Evolutionary conservation across 2,113 vertebrate genomes (phyloP), one percentile per base, ranked within the genome.

Genomic region (Centropristis striata): DNA sequence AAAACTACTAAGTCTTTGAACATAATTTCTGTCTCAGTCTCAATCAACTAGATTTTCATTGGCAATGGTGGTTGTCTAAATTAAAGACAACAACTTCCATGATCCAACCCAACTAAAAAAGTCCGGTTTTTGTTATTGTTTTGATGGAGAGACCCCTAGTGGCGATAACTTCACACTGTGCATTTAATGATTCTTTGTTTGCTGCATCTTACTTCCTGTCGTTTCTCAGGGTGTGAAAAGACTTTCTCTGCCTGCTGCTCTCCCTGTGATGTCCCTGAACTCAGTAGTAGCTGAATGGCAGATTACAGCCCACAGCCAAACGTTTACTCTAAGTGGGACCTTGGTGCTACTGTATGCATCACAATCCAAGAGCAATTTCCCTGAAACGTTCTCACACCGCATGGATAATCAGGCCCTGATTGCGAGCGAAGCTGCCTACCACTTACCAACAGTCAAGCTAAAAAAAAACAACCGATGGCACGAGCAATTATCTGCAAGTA

Each of bases 331-430:
- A 21, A 81, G 28, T 49, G 74, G 42, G 49, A 61, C 67, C 54
- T 65, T 13, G 36, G 55, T 59, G 65, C 63, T 68, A 39, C 60
- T 21, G 23, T 23, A 42, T 10, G 44, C 23, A 46, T 51, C 68
- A 59, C 71, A 75, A 72, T 81, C 41, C 69, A 61, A 66, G n/a
- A 61, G 67, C 58, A 79, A 84, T 84, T 79, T 80, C 51, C 74
- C 75, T 49, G 0, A 71, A 86, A 82, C 49, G 50, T 58, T 85
- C 54, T 69, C 79, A 53, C 80, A 54, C 60, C 54, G 69, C 16
- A 15, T 23, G 73, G 46, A 90, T 81, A 90, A 90, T 88, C 59
- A 28, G 49, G 44, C 23, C 76, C 71, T 85, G 86, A 89, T 88
- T 91, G 76, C 58, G n/a, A 67, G 75, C 12, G 8, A 77, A 41